These are phyloP conservation scores for Bubo bubo DNA, from an alignment of 2,113 vertebrate species.

Conservation along the genomic window DNA sequence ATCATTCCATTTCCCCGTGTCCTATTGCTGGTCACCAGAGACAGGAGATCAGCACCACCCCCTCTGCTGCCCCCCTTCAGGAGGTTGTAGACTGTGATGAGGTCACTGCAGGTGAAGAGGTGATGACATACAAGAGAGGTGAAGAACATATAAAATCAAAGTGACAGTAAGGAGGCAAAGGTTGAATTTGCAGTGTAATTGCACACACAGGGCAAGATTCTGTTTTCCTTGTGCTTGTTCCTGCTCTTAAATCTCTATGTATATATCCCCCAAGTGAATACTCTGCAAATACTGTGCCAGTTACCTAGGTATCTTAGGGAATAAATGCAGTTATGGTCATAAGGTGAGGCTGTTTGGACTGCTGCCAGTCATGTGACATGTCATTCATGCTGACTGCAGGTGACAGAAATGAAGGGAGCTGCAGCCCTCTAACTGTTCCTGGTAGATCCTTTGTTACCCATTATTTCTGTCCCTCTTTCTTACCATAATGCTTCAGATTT, in stretches of 20 bases:
- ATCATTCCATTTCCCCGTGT: neutral
- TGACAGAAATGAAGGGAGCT: neutral
- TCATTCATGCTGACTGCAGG: neutral
- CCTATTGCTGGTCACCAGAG: neutral
- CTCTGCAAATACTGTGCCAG: neutral
- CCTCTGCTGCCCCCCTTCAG: accelerated
- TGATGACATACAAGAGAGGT: neutral
- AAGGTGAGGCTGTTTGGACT: neutral
- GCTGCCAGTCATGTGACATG: neutral
- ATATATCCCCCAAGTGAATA: neutral
- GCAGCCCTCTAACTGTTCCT: neutral
- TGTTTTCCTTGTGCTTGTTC: neutral
- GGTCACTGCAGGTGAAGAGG: neutral
- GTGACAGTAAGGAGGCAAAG: neutral
- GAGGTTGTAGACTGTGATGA: neutral
- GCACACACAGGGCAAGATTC: neutral
- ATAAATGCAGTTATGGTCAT: neutral
- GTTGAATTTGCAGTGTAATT: neutral
- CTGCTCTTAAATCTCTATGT: neutral
- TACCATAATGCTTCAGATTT: neutral
- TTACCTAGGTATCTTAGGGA: neutral
- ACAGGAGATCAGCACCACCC: neutral
- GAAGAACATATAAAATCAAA: neutral
- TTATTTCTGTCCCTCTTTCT: neutral
- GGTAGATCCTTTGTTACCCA: neutral